These are phyloP conservation scores for Serinus canaria DNA, from an alignment of 2,113 vertebrate species.

Conservation along the genomic window DNA sequence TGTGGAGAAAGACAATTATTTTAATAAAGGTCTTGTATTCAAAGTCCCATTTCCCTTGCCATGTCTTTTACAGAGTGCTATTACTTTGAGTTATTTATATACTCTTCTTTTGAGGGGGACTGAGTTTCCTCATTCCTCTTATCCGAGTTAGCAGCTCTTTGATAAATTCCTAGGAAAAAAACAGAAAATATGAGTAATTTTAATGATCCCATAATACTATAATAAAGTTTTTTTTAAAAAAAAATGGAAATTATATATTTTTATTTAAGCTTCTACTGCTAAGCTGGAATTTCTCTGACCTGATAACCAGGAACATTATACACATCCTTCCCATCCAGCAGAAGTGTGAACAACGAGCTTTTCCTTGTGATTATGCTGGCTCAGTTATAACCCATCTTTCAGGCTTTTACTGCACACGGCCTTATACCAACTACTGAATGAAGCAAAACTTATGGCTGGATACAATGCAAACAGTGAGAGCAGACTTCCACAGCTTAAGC, in stretches of 20 bases:
- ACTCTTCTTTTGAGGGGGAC: slow-evolving; percentile 91
- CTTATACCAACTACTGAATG: background rate
- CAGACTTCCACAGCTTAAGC: background rate
- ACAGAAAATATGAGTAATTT: slow-evolving; percentile 22
- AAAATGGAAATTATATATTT: background rate
- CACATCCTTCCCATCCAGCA: background rate
- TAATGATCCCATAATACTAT: background rate
- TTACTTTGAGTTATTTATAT: slow-evolving; percentile 77
- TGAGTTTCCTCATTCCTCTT: slow-evolving; percentile 97
- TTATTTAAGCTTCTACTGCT: background rate
- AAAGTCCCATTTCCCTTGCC: slow-evolving; percentile 57
- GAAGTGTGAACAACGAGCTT: background rate
- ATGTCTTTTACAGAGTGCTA: slow-evolving; percentile 48
- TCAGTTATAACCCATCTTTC: background rate
- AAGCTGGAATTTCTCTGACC: background rate
- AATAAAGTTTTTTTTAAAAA: background rate
- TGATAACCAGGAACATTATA: background rate
- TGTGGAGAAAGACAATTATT: slow-evolving; percentile 67
- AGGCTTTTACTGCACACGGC: background rate
- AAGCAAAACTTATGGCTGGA: background rate
- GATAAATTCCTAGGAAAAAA: slow-evolving; percentile 84
- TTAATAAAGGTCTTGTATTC: slow-evolving; percentile 68
- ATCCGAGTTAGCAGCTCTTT: slow-evolving; percentile 92
- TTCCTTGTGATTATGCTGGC: background rate
- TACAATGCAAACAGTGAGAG: background rate